phyloP scores from a whole-genome alignment of 2,888 invertebrate species.

The Synanthedon myopaeformis region DNA sequence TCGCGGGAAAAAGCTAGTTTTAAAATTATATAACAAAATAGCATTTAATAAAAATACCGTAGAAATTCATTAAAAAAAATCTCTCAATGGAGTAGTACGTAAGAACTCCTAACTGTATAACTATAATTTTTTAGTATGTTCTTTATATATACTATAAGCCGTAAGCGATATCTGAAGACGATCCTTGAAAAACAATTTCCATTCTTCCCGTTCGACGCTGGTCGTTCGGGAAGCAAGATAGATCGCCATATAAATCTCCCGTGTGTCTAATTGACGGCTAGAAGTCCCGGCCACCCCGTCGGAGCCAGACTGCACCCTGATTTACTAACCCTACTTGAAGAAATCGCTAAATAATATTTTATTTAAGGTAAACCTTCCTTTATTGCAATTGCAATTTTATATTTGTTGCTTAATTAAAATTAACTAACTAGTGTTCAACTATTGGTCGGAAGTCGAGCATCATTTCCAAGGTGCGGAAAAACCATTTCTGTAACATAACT shows the following conservation, averaged over 20 bases:
- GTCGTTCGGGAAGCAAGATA: conserved; percentile 40
- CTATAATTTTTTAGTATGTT: neutral
- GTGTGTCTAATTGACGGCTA: conserved; percentile 61
- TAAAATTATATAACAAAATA: too few species aligned
- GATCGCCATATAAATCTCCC: conserved; percentile 61
- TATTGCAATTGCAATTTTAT: neutral
- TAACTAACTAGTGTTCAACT: too few species aligned
- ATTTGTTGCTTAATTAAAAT: too few species aligned
- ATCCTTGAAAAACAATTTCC: conserved; percentile 52
- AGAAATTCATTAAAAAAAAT: too few species aligned
- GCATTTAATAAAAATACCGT: too few species aligned
- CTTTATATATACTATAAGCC: neutral
- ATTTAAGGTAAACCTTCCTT: neutral
- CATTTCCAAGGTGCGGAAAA: too few species aligned
- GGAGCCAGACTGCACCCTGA: conserved; percentile 23
- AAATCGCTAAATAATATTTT: neutral
- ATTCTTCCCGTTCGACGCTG: conserved; percentile 11
- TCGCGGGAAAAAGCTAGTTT: neutral
- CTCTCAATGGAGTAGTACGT: too few species aligned
- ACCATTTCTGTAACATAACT: too few species aligned
- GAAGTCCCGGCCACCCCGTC: conserved; percentile 23
- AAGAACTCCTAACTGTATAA: neutral
- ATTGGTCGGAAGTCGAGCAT: too few species aligned
- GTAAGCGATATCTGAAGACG: conserved; percentile 16
- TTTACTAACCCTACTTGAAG: conserved; percentile 29